phyloP scores from a whole-genome alignment of 2,113 vertebrate species.

The Petrocephalus zakoni region DNA sequence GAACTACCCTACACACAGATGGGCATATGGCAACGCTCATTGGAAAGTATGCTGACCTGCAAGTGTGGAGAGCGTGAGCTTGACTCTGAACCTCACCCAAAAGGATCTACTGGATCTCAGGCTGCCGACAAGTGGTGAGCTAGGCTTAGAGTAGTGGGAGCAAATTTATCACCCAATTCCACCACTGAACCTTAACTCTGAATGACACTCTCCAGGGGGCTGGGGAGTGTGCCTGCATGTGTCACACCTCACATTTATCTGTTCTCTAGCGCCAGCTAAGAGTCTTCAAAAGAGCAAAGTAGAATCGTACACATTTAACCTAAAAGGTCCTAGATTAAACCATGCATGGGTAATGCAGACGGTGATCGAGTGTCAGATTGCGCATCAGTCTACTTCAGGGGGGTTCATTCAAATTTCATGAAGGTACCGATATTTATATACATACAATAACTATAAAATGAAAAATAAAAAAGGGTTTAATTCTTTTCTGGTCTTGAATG shows the following conservation, averaged over 20 bases:
- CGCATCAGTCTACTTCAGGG: constrained; percentile 23
- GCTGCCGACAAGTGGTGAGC: background rate
- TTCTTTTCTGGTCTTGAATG: constrained; percentile 41
- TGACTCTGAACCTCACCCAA: background rate
- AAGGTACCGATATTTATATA: constrained; percentile 38
- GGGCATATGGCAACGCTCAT: background rate
- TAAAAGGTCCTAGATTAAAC: constrained; percentile 36
- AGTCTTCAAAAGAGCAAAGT: background rate
- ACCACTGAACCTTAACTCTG: background rate
- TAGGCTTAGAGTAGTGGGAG: background rate
- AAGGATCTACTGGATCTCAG: background rate
- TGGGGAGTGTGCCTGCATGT: constrained; percentile 18
- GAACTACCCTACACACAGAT: background rate
- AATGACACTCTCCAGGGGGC: background rate
- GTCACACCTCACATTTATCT: constrained; percentile 17
- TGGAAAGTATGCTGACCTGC: background rate
- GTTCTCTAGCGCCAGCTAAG: background rate
- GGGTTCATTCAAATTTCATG: constrained; percentile 1
- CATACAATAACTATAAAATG: constrained; percentile 49
- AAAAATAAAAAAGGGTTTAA: constrained; percentile 44
- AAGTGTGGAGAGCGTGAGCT: background rate
- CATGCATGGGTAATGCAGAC: constrained; percentile 31
- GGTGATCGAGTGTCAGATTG: background rate
- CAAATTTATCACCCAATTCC: background rate
- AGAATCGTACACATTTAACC: constrained; percentile 16